Conservation (phyloP, 1,140 invertebrate genomes). For the Antheraea mylitta region DNA sequence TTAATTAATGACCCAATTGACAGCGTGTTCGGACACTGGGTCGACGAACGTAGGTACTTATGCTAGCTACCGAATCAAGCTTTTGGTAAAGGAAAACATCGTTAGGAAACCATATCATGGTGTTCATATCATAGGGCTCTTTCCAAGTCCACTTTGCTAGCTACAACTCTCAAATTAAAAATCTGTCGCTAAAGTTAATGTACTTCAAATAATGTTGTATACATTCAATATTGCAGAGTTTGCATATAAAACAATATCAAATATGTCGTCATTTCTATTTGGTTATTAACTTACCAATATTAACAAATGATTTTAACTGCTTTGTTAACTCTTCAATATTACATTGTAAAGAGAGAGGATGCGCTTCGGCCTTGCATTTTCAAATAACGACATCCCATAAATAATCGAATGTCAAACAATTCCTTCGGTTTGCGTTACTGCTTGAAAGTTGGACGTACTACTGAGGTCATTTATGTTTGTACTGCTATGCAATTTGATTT, state of each 20-base stretch:
- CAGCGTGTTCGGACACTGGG: too few relatives aligned
- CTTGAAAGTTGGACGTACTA: background rate
- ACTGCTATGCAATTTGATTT: background rate
- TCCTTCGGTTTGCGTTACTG: background rate
- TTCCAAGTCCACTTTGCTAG: too few relatives aligned
- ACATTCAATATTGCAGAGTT: too few relatives aligned
- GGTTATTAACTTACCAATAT: background rate
- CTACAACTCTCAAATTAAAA: too few relatives aligned
- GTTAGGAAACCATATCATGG: too few relatives aligned
- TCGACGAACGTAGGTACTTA: too few relatives aligned
- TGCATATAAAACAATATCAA: background rate
- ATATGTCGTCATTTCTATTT: background rate
- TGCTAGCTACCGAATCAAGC: too few relatives aligned
- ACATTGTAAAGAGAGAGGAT: background rate
- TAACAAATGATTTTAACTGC: background rate
- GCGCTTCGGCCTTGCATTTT: background rate
- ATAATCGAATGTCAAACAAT: conserved; percentile 4
- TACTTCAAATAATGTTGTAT: too few relatives aligned
- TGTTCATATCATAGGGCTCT: too few relatives aligned
- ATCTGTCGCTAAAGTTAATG: too few relatives aligned
- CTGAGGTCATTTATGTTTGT: background rate
- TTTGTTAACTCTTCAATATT: background rate
- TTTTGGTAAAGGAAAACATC: too few relatives aligned
- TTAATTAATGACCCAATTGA: too few relatives aligned
- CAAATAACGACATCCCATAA: conserved; percentile 3